These are phyloP conservation scores for Andrena hattorfiana DNA, from an alignment of 2,888 invertebrate genomes.

Conservation along the genomic window DNA sequence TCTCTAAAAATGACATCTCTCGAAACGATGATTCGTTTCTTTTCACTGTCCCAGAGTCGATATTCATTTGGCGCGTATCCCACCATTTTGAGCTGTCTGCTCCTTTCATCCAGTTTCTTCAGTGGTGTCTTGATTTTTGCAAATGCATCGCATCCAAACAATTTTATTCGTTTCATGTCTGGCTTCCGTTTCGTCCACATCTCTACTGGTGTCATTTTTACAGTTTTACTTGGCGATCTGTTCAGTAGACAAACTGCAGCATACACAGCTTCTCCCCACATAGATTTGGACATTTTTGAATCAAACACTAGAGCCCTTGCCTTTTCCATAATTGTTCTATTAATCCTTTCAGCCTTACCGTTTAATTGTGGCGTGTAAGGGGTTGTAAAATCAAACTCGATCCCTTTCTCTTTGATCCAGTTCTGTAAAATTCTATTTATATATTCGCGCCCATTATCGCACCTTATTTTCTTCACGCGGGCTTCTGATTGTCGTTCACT, in stretches of 20 bases:
- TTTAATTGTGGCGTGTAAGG: not conserved
- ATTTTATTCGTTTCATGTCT: slow-evolving; percentile 69
- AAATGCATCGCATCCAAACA: slow-evolving; percentile 68
- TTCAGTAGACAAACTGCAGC: not conserved
- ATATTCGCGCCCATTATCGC: not conserved
- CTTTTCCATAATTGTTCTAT: not conserved
- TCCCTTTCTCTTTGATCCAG: not conserved
- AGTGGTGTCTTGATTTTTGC: slow-evolving; percentile 26
- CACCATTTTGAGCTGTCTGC: slow-evolving; percentile 65
- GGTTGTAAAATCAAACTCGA: not conserved
- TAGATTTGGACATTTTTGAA: not conserved
- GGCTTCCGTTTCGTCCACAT: slow-evolving; percentile 53
- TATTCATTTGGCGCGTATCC: slow-evolving; percentile 59
- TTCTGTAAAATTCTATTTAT: not conserved
- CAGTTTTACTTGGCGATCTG: not conserved
- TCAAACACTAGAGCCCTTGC: not conserved
- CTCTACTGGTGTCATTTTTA: not conserved
- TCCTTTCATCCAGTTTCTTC: slow-evolving; percentile 72
- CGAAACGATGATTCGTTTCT: not conserved
- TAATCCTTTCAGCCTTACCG: not conserved
- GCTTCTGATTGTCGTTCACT: slow-evolving; percentile 27
- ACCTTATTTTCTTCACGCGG: not conserved
- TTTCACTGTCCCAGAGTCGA: not conserved
- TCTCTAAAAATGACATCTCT: not conserved
- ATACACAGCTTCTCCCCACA: not conserved